Evolutionary conservation across 1,140 invertebrate genomes (phyloP), one percentile per base, ranked within the genome.

Genomic region (Hyposmocoma kahamanoa): DNA sequence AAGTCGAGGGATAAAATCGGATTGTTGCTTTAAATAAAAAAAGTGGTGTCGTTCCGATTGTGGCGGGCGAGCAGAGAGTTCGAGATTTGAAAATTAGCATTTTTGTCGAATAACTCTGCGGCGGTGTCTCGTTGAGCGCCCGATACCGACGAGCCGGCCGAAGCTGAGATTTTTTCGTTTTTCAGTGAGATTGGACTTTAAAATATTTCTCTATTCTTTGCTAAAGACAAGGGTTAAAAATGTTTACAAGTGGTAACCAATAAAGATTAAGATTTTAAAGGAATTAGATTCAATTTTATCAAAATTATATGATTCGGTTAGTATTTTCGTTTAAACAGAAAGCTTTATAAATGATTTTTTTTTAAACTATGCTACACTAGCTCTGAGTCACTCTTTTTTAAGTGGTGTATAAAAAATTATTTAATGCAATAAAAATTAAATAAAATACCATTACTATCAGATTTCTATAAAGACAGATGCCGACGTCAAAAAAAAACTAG

Each of bases 71-170:
- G 53, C 60, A 18, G 47, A 64, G 59, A 67, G 72, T 61, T 68
- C 62, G 76, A 83, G 74, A 84, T 84, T 79, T 80, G 74, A 74
- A 72, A 81, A 84, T 84, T 84, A 79, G 78, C 81, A 84, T 84
- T 82, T 84, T 84, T 84, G 78, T 75, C 78, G 74, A 74, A 84
- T 84, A 84, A 84, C 78, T 84, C 76, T 82, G 69, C 52, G 43
- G 67, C 59, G 72, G 72, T 83, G 76, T 80, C 76, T 74, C 74
- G 63, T 71, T 72, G 66, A n/a, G n/a, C n/a, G 62, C 62, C 65
- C 66, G 80, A 82, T 82, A 82, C 75, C 66, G 68, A 43, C 39
- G 42, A 62, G n/a, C n/a, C n/a, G n/a, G n/a, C n/a, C 57, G 59
- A 60, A 66, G 60, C 63, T 56, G 64, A 62, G 54, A 60, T 67